Base-by-base conservation (phyloP, 2,888 invertebrate species). In the Salpingus planirostris region DNA sequence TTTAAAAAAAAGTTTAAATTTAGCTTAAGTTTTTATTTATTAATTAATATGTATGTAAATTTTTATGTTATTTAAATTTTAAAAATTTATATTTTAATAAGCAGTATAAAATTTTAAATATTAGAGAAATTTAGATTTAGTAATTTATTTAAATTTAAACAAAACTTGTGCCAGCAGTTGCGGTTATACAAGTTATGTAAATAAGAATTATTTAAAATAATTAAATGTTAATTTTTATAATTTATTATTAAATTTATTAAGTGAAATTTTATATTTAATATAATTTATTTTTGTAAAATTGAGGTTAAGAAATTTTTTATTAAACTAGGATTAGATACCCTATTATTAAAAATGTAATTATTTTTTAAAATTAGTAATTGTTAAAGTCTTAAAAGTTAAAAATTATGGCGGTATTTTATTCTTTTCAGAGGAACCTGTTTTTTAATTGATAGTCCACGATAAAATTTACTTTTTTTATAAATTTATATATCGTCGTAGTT, bases 261-360 rank as follows among this genome's bases (percentile, higher is more conserved):
- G 73, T 75, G 67, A 73, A 71, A 69, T 72, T 74, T 69, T 65
- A 68, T 69, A 66, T 67, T 62, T 60, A 43, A 46, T 60, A 3
- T 13, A 13, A 24, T 5, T 11, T 24, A 31, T 8, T 52, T 23
- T 23, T 7, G 4, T 23, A 7, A 61, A 47, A 44, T 40, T 63
- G 65, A 57, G 64, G 60, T 64, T 69, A 63, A 52, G 40, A 57
- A 59, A 46, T 60, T 59, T 55, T 38, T 45, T 42, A 43, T 59
- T 63, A 74, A 69, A 76, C 75, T 73, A 73, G 75, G 73, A 75
- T 76, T 74, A 75, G 75, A 74, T 75, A 74, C 75, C 73, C 73
- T 73, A 71, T 74, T 76, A 76, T 75, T 66, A 57, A 62, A 59
- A 61, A 59, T 57, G 50, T 57, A 56, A 68, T 62, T 46, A 55